Conservation (phyloP, 2,797 vertebrate genomes). For the Pangasius krempfi region DNA sequence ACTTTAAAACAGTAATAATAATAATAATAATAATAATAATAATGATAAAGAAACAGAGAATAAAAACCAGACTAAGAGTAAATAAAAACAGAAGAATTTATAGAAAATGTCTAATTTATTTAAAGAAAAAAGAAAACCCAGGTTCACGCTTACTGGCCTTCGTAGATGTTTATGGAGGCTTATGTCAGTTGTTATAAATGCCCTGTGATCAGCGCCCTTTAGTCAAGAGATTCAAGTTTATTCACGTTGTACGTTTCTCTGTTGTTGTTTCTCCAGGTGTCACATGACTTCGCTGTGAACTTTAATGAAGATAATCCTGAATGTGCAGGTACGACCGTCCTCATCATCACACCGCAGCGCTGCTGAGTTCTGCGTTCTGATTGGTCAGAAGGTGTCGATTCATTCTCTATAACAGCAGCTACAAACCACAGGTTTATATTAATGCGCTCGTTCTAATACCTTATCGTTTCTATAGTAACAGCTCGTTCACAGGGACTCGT, state of each 20-base stretch:
- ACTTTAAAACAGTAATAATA: neutral
- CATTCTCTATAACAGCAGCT: neutral
- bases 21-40: neutral
- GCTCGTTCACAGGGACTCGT: too few relatives aligned
- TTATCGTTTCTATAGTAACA: neutral
- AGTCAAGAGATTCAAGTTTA: neutral
- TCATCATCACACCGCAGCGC: neutral
- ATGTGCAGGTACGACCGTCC: conserved; percentile 79
- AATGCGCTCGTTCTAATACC: neutral
- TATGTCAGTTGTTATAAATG: too few relatives aligned
- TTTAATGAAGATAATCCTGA: conserved; percentile 87
- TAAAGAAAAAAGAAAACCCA: too few relatives aligned
- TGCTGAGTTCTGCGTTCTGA: neutral
- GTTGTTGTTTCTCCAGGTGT: conserved; percentile 72
- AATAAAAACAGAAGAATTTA: too few relatives aligned
- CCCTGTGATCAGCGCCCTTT: too few relatives aligned
- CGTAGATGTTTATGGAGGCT: too few relatives aligned
- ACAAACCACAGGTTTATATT: neutral
- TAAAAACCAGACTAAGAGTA: neutral
- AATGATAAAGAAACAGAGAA: neutral
- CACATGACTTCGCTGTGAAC: conserved; percentile 87
- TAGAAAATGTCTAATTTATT: neutral
- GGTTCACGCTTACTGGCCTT: too few relatives aligned
- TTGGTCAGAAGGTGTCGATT: neutral
- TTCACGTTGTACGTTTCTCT: neutral